Base-by-base conservation (phyloP, 2,888 invertebrate genomes). In the Hyposoter didymator region DNA sequence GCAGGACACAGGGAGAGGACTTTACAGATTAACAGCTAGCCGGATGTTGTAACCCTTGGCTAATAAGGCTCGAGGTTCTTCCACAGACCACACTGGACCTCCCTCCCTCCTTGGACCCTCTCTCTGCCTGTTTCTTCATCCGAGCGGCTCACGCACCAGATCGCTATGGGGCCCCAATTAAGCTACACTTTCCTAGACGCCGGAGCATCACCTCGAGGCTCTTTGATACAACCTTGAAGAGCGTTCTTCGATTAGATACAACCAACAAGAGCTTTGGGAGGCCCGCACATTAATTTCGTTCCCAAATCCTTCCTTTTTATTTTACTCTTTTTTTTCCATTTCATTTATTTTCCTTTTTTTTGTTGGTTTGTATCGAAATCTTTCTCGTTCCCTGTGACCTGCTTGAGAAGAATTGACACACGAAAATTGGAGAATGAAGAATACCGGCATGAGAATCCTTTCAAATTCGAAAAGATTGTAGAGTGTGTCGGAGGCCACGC, bases 21-120 rank as follows among this genome's bases (percentile, higher is more conserved):
- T 93, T 93, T 93, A 92, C 92, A 91, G 92, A 92, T 92, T 92
- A 93, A 92, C 92, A 91, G 91, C 92, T 91, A 89, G 90, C 91
- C 92, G 91, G 92, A 92, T 93, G 90, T 91, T 91, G 91, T 88
- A 92, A 93, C 90, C 92, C 90, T 75, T 74, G 82, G 92, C 93
- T 93, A 93, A 93, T 93, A 93, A 93, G 93, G 91, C 91, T 90
- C 91, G 91, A 91, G 69, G 74, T 55, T 67, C 73, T 73, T 66
- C 52, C 28, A 70, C 55, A 22, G 49, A 69, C 47, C 72, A 64
- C 49, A 66, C 52, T 52, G 69, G 78, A 70, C 55, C 28, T 19
- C 72, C 35, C 19, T 12, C 49, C 52, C 47, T 28, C 39, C 22
- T 59, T 17, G 35, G 35, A 35, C 35, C 35, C 47, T 22, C 88